Conservation (phyloP, 2,113 vertebrate species). For the Dinomys branickii region DNA sequence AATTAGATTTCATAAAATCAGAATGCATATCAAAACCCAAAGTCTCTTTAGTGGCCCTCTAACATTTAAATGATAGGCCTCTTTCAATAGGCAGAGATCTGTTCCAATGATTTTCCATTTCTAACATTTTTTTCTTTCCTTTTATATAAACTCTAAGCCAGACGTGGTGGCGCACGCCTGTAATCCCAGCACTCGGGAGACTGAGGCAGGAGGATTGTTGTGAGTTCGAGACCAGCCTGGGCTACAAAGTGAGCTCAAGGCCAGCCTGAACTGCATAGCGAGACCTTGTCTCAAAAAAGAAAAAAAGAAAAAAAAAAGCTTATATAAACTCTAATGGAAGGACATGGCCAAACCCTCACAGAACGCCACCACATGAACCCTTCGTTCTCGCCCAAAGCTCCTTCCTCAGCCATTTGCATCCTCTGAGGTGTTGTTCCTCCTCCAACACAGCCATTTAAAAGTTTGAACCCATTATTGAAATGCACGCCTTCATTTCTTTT, state of each 20-base stretch:
- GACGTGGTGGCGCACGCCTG: no score
- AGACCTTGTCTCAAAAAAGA: no score
- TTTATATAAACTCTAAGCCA: no score
- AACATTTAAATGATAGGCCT: neutral
- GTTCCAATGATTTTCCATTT: neutral
- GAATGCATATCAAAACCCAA: neutral
- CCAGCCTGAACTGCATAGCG: no score
- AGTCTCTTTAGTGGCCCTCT: neutral
- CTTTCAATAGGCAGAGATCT: neutral
- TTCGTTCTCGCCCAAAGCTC: neutral
- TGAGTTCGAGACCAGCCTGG: no score
- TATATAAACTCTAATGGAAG: neutral
- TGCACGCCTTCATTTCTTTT: neutral
- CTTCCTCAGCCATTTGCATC: neutral
- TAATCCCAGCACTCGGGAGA: no score
- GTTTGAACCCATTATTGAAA: slow-evolving; percentile 12
- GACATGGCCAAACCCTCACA: neutral
- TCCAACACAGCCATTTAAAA: neutral
- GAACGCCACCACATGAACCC: neutral
- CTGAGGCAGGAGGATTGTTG: no score
- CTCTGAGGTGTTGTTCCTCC: neutral
- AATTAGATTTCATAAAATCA: neutral
- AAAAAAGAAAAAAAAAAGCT: no score
- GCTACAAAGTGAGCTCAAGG: no score
- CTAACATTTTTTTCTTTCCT: neutral